These are phyloP conservation scores for Holocentrus rufus DNA, from an alignment of 2,797 vertebrate species.

Conservation along the genomic window DNA sequence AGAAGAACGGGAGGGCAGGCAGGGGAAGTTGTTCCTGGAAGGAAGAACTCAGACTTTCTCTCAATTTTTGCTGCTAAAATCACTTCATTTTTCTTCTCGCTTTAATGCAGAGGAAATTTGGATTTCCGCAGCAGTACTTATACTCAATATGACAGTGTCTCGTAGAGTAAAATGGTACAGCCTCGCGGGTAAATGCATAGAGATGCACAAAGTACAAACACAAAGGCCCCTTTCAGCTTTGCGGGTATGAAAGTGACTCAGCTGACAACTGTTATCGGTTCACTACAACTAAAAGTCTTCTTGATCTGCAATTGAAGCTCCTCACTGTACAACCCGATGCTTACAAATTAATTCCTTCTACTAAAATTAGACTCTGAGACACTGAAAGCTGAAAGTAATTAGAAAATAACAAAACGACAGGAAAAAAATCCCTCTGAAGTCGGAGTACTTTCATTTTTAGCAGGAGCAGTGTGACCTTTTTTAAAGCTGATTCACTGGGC, in stretches of 20 bases:
- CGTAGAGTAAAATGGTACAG: neutral
- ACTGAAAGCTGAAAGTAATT: constrained; percentile 57
- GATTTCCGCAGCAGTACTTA: constrained; percentile 26
- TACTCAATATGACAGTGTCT: constrained; percentile 28
- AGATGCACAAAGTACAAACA: constrained; percentile 9
- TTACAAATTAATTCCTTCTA: constrained; percentile 50
- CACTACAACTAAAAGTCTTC: constrained; percentile 28
- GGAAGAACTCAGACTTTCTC: constrained; percentile 33
- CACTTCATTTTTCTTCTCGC: constrained; percentile 22
- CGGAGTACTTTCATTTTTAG: constrained; percentile 49
- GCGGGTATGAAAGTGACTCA: constrained; percentile 26
- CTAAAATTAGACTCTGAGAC: constrained; percentile 68
- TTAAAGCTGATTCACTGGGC: constrained; percentile 47
- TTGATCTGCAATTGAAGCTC: constrained; percentile 44
- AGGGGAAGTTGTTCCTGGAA: constrained; percentile 32
- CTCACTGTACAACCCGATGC: constrained; percentile 16
- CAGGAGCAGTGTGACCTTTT: constrained; percentile 63
- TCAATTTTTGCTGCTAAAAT: constrained; percentile 37
- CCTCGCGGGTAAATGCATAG: constrained; percentile 8
- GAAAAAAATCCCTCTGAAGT: constrained; percentile 35
- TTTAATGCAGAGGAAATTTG: constrained; percentile 48
- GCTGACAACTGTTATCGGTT: constrained; percentile 47
- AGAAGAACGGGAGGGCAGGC: neutral
- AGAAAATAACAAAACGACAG: constrained; percentile 46
- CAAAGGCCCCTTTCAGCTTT: constrained; percentile 27